phyloP scores from a whole-genome alignment of 1,140 invertebrate species.

The Brachionus manjavacas region DNA sequence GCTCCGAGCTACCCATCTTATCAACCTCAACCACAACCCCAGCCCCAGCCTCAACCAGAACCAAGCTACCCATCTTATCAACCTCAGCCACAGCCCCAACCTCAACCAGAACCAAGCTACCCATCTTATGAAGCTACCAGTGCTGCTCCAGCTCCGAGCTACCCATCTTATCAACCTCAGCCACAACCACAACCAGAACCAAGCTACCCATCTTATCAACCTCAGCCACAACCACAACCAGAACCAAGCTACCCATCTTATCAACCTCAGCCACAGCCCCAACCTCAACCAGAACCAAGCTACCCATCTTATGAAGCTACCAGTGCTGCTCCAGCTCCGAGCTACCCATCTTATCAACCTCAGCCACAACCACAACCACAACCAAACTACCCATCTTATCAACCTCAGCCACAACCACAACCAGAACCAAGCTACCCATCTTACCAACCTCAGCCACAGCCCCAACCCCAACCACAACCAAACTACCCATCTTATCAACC shows the following conservation, averaged over 20 bases:
- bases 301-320: too few species aligned
- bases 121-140: too few species aligned
- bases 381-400: background rate
- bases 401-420: background rate
- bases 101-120: background rate
- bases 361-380: background rate
- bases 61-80: background rate
- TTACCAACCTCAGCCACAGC: background rate
- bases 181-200: background rate
- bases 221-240: background rate
- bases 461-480: background rate
- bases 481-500: background rate
- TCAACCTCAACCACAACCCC: background rate
- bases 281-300: constrained; percentile 1
- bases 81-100: background rate
- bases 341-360: background rate
- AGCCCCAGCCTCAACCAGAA: background rate
- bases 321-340: too few species aligned
- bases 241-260: background rate
- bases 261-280: background rate
- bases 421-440: background rate
- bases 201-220: background rate
- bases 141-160: too few species aligned
- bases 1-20: background rate
- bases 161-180: background rate